Evolutionary conservation across 2,888 invertebrate genomes (phyloP).

Genomic region (Amiota mariae): DNA sequence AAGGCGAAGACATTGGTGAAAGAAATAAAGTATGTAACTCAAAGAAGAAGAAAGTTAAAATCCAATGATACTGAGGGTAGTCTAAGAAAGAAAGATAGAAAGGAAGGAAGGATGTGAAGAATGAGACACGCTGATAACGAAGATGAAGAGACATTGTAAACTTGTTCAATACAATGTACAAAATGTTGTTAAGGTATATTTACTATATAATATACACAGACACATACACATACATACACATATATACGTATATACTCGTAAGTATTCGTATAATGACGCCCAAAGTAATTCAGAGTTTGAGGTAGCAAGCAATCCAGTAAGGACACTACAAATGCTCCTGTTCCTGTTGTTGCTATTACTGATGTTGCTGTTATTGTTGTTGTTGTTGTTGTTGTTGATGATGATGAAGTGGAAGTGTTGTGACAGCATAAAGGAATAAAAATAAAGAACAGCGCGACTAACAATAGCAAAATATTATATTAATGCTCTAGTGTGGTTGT

Average conservation of each 20-base stretch:
- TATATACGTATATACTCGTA: slow-evolving; percentile 10
- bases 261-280: neutral
- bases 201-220: neutral
- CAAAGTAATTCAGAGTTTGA: neutral
- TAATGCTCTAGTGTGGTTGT: neutral
- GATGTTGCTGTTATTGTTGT: slow-evolving; percentile 38
- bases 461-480: slow-evolving; percentile 31
- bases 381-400: slow-evolving; percentile 42
- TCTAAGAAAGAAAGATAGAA: too few relatives aligned
- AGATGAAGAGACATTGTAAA: slow-evolving; percentile 6
- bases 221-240: slow-evolving; percentile 12
- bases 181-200: slow-evolving; percentile 10
- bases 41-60: neutral
- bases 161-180: slow-evolving; percentile 21
- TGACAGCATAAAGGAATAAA: slow-evolving; percentile 55
- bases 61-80: neutral
- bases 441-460: neutral
- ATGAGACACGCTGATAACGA: neutral
- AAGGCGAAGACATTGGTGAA: neutral
- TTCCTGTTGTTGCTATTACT: slow-evolving; percentile 32
- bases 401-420: slow-evolving; percentile 58
- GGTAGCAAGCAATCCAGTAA: neutral
- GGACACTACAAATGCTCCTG: neutral
- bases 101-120: neutral
- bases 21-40: neutral